Conservation (phyloP, 92 coral and sea anemone genomes). For the Muricea muricata region DNA sequence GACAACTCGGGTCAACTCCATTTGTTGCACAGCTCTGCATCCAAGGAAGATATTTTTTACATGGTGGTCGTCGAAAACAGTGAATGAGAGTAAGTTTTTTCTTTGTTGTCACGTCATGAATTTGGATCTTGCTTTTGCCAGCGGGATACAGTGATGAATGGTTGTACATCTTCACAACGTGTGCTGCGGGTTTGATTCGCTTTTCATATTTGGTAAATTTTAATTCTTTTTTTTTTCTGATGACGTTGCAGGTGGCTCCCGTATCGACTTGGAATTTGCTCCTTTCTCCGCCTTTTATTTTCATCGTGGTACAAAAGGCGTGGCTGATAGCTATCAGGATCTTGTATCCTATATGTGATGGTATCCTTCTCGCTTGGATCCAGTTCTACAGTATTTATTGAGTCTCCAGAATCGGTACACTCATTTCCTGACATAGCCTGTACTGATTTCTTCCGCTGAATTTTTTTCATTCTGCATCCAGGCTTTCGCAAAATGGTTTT, state of each 20-base stretch:
- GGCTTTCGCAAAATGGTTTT: too few relatives aligned
- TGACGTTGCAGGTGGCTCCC: conserved; percentile 38
- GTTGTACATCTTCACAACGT: conserved; percentile 57
- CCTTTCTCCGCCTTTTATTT: too few relatives aligned
- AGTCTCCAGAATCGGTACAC: background rate
- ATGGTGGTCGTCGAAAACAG: conserved; percentile 3
- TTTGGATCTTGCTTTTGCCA: background rate
- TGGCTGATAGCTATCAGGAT: background rate
- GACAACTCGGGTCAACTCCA: too few relatives aligned
- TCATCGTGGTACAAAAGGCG: too few relatives aligned
- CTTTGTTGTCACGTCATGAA: conserved; percentile 18
- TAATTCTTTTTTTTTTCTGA: too few relatives aligned
- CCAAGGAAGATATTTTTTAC: conserved; percentile 19
- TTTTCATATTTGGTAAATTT: too few relatives aligned
- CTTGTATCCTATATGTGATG: background rate
- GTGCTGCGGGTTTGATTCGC: too few relatives aligned
- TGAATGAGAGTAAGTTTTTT: conserved; percentile 36
- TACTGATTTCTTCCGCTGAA: too few relatives aligned
- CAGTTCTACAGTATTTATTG: background rate
- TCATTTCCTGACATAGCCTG: too few relatives aligned
- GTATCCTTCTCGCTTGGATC: background rate
- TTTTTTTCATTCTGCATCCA: background rate
- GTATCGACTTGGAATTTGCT: conserved; percentile 29
- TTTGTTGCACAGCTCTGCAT: conserved; percentile 26
- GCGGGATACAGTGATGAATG: background rate